Evolutionary conservation across 2,888 invertebrate species (phyloP).

Genomic region (Mystacides longicornis): DNA sequence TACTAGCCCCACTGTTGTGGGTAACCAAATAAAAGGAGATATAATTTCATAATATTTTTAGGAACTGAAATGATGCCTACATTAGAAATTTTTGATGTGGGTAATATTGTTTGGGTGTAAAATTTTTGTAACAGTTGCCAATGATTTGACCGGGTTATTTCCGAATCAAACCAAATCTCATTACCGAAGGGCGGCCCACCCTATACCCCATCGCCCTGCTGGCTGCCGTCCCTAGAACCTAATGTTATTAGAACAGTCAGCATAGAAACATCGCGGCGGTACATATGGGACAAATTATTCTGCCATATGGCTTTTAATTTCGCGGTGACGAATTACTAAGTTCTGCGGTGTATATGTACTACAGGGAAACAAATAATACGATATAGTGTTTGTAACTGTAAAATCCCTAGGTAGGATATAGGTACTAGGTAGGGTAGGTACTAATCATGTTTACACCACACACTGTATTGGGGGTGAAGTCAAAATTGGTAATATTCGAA

Average conservation of each 20-base stretch:
- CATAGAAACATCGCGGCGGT: neutral
- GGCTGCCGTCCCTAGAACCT: neutral
- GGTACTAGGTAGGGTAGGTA: too few relatives aligned
- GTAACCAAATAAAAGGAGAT: too few relatives aligned
- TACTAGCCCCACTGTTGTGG: too few relatives aligned
- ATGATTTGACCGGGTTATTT: neutral
- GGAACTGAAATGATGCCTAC: too few relatives aligned
- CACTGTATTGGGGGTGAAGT: neutral
- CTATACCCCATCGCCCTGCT: neutral
- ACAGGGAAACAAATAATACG: neutral
- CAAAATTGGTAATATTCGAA: too few relatives aligned
- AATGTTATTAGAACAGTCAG: neutral
- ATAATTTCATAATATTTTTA: too few relatives aligned
- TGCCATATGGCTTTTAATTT: constrained; percentile 40
- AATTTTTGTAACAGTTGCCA: neutral
- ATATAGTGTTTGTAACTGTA: too few relatives aligned
- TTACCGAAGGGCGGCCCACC: neutral
- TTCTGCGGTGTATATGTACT: constrained; percentile 10
- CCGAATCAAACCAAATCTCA: neutral
- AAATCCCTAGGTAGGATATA: too few relatives aligned
- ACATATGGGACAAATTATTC: constrained; percentile 26
- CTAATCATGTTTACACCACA: neutral
- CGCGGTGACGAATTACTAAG: constrained; percentile 25
- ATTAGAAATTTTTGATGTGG: too few relatives aligned
- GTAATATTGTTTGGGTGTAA: too few relatives aligned